Conservation (phyloP, 2,888 invertebrate genomes). For the Microctonus brassicae region DNA sequence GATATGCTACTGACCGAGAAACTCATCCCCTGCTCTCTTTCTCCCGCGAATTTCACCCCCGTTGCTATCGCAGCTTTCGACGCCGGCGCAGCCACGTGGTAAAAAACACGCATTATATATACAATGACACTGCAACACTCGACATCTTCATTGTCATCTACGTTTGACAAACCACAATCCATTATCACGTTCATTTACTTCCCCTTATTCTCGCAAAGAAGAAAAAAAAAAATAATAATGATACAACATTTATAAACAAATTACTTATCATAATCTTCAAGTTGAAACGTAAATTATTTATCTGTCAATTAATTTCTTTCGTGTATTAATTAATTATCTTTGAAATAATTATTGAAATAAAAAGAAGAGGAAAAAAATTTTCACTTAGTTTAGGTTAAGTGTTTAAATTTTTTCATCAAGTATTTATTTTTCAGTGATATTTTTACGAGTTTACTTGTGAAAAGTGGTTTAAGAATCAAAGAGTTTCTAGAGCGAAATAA, state of each 20-base stretch:
- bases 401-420: background rate
- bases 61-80: conserved; percentile 49
- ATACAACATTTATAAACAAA: background rate
- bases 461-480: background rate
- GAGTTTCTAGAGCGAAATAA: background rate
- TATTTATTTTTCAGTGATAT: background rate
- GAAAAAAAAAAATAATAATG: background rate
- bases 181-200: background rate
- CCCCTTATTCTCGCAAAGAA: background rate
- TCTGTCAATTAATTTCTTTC: background rate
- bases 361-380: background rate
- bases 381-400: background rate
- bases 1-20: conserved; percentile 62
- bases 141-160: background rate
- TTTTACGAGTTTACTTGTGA: background rate
- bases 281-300: background rate
- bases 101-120: conserved; percentile 53
- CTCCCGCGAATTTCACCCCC: conserved; percentile 42
- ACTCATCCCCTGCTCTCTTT: conserved; percentile 44
- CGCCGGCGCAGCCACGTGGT: conserved; percentile 65
- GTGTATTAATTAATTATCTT: background rate
- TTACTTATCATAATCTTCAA: background rate
- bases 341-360: background rate
- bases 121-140: background rate
- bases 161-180: background rate